Percentiles rank a stretch among this genome's conserved stretches.
phyloP scores from a whole-genome alignment of 2,888 invertebrate genomes.

The Cordilura impudica region DNA sequence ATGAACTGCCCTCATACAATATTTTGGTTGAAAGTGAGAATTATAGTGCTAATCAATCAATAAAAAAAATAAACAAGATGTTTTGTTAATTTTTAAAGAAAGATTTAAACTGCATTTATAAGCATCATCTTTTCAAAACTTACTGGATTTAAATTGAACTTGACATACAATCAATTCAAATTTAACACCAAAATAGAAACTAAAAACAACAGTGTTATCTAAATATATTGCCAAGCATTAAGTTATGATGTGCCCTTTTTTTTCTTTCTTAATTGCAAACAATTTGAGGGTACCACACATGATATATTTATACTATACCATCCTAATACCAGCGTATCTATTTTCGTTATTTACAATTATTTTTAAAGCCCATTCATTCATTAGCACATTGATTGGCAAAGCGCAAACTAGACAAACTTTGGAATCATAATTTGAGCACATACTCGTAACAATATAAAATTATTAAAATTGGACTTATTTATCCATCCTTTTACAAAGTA shows the following conservation, averaged over 20 bases:
- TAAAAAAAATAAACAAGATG: not conserved
- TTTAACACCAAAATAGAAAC: not conserved
- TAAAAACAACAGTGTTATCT: not conserved
- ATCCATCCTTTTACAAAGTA: too few species aligned
- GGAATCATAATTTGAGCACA: too few species aligned
- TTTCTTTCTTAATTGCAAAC: too few species aligned
- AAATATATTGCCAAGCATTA: not conserved
- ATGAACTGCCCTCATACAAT: not conserved
- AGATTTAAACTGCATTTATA: constrained; percentile 1
- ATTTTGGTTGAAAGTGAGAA: constrained; percentile 23
- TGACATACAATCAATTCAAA: constrained; percentile 54
- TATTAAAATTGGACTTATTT: too few species aligned
- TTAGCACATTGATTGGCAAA: too few species aligned
- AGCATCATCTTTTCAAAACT: not conserved
- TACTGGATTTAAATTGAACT: constrained; percentile 48
- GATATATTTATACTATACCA: too few species aligned
- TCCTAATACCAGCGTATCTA: too few species aligned
- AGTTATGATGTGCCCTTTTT: not conserved
- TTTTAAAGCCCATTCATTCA: too few species aligned
- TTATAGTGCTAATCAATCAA: constrained; percentile 26
- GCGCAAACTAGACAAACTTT: too few species aligned
- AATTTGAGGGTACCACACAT: too few species aligned
- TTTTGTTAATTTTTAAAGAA: not conserved
- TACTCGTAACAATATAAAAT: too few species aligned
- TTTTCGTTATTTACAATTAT: too few species aligned